Evolutionary conservation across 1,140 invertebrate genomes (phyloP).

Genomic region (Cyphomyrmex costatus): DNA sequence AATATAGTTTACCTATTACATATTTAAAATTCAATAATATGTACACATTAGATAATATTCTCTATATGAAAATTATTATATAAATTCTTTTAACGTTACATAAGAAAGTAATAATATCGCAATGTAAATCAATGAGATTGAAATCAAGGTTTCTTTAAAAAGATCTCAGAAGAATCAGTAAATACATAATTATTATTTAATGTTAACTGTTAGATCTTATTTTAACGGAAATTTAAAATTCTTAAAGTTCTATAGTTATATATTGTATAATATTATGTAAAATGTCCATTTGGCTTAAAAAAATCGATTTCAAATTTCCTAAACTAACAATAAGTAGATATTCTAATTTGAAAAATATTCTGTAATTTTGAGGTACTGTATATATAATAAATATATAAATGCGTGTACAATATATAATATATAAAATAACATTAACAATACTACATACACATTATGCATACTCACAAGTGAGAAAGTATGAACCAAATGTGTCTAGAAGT

Average conservation of each 20-base stretch:
- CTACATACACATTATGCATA: background rate
- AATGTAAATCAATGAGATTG: background rate
- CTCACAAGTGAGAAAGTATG: slow-evolving; percentile 1
- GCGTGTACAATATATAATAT: background rate
- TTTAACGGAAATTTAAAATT: background rate
- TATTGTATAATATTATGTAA: too few relatives aligned
- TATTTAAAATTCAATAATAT: background rate
- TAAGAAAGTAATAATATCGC: background rate
- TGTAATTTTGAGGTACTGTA: background rate
- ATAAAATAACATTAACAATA: too few relatives aligned
- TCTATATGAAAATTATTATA: background rate
- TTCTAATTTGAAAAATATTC: background rate
- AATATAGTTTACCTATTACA: background rate
- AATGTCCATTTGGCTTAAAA: background rate
- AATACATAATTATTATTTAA: background rate
- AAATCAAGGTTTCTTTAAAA: background rate
- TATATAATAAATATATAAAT: background rate
- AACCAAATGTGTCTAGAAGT: background rate
- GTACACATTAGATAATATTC: background rate
- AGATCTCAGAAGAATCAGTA: background rate
- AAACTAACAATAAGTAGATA: too few relatives aligned
- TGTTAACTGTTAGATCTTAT: background rate
- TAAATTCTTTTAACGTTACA: background rate
- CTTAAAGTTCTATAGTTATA: background rate
- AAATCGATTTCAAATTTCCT: background rate